These are phyloP conservation scores for Poecile montanus DNA, from an alignment of 2,797 vertebrate species.

Conservation along the genomic window DNA sequence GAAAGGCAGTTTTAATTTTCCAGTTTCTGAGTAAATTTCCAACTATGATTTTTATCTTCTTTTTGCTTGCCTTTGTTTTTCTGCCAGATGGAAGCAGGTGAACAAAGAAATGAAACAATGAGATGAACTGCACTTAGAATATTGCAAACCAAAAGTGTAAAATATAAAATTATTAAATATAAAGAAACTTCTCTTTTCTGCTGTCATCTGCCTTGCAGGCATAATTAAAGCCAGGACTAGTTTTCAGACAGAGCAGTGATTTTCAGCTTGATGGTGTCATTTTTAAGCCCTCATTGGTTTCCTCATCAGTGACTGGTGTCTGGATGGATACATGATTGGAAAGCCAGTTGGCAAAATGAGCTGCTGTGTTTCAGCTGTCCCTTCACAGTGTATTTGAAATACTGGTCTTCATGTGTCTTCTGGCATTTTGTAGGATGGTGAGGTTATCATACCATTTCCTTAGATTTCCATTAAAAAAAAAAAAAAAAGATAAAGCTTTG, in stretches of 20 bases:
- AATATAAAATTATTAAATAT: not conserved
- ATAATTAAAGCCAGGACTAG: not conserved
- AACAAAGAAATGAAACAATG: not conserved
- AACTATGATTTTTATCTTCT: not conserved
- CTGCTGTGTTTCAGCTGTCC: slow-evolving; percentile 4
- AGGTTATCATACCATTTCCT: not conserved
- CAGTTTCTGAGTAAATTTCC: not conserved
- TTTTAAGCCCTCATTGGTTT: slow-evolving; percentile 2
- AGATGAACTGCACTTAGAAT: not conserved
- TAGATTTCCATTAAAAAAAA: not conserved
- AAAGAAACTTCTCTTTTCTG: not conserved
- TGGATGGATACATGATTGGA: not conserved
- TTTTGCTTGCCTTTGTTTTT: not conserved
- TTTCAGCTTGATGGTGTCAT: not conserved
- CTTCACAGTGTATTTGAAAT: not conserved
- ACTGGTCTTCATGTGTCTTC: not conserved
- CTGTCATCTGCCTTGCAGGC: not conserved
- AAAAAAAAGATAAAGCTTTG: not conserved
- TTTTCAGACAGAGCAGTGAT: slow-evolving; percentile 14
- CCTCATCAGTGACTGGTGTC: not conserved
- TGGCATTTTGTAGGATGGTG: not conserved
- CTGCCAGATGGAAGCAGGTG: not conserved
- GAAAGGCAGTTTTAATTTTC: not conserved
- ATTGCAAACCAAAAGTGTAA: not conserved
- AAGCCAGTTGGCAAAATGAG: not conserved